Conservation (phyloP, 2,888 invertebrate genomes). For the Oegoconia quadripuncta region DNA sequence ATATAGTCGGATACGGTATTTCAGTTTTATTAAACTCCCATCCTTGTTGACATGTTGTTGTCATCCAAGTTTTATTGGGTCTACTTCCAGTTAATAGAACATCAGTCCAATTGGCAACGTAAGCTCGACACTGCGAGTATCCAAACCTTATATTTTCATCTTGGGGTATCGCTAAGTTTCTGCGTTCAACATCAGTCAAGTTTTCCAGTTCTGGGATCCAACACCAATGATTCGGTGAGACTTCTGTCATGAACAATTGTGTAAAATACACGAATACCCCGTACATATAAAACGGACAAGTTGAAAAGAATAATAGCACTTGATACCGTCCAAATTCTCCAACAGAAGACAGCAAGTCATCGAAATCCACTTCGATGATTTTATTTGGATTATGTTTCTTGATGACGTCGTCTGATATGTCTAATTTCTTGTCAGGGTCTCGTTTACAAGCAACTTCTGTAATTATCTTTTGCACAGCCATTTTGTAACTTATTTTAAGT, state of each 20-base stretch:
- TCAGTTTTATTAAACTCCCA: constrained; percentile 56
- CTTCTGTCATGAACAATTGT: constrained; percentile 44
- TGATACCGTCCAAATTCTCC: constrained; percentile 45
- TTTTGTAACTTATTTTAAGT: constrained; percentile 11
- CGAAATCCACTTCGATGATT: constrained; percentile 31
- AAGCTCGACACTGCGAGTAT: constrained; percentile 43
- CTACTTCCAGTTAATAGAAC: constrained; percentile 29
- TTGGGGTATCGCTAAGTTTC: constrained; percentile 36
- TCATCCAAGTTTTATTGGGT: constrained; percentile 43
- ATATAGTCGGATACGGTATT: constrained; percentile 54
- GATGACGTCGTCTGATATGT: background rate
- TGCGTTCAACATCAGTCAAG: constrained; percentile 35
- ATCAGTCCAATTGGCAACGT: constrained; percentile 47
- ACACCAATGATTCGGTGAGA: constrained; percentile 46
- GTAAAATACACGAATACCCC: constrained; percentile 40
- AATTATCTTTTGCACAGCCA: constrained; percentile 10
- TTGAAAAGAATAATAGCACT: constrained; percentile 33
- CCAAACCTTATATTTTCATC: constrained; percentile 38
- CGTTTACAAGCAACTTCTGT: constrained; percentile 13
- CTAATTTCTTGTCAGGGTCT: constrained; percentile 26
- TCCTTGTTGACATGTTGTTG: constrained; percentile 43
- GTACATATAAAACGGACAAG: constrained; percentile 40
- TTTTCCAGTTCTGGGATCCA: constrained; percentile 41
- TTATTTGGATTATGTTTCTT: constrained; percentile 1
- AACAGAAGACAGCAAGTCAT: constrained; percentile 39